Evolutionary conservation across 1,140 invertebrate genomes (phyloP).

Genomic region (Papilio glaucus): DNA sequence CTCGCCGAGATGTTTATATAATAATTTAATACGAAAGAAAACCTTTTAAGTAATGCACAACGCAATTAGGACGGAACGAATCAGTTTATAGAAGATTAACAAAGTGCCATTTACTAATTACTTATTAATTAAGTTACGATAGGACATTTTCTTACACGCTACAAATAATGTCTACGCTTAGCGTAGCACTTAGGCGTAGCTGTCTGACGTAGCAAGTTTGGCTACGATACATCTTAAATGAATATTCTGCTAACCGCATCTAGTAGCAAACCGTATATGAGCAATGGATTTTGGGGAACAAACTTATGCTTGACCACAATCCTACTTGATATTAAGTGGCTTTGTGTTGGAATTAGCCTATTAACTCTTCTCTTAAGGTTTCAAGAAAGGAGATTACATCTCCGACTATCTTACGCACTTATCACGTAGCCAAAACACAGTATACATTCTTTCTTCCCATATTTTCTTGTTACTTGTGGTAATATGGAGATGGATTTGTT

Average conservation of each 20-base stretch:
- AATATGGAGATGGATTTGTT: too few species aligned
- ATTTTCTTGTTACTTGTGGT: too few species aligned
- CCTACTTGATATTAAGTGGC: too few species aligned
- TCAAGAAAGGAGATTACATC: too few species aligned
- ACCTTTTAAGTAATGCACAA: slow-evolving; percentile 18
- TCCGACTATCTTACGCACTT: too few species aligned
- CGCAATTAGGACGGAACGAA: neutral
- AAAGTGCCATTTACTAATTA: neutral
- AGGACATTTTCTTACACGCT: neutral
- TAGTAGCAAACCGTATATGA: too few species aligned
- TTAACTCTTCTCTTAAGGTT: too few species aligned
- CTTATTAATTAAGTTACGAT: neutral
- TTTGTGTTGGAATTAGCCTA: too few species aligned
- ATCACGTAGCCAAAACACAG: too few species aligned
- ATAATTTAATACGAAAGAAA: slow-evolving; percentile 31
- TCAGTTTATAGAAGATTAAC: slow-evolving; percentile 9
- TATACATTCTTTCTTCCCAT: too few species aligned
- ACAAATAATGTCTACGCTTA: neutral
- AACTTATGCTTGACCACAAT: too few species aligned
- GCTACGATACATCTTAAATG: neutral
- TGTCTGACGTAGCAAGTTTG: neutral
- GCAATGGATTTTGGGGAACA: too few species aligned
- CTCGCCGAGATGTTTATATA: slow-evolving; percentile 32
- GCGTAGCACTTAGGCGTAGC: neutral
- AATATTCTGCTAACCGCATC: neutral